These are phyloP conservation scores for Melanaphis sacchari DNA, from an alignment of 1,140 invertebrate genomes.

Conservation along the genomic window DNA sequence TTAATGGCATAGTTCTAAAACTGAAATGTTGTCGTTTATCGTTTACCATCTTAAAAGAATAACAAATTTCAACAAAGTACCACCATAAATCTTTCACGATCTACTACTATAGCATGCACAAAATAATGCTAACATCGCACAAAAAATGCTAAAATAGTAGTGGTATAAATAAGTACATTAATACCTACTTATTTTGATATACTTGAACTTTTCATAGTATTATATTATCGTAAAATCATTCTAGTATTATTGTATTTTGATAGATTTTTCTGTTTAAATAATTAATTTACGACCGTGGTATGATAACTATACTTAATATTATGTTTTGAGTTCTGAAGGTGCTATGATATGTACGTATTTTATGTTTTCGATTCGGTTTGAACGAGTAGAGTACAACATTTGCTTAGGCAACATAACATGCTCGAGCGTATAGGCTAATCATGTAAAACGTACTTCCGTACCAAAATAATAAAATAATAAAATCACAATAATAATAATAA, in stretches of 20 bases:
- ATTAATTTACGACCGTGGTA: no score
- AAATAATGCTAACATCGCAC: background rate
- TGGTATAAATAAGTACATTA: background rate
- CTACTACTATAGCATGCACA: background rate
- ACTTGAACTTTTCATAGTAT: background rate
- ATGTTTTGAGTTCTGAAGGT: background rate
- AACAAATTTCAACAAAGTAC: slow-evolving; percentile 15
- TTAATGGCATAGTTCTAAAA: background rate
- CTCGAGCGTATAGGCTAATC: background rate
- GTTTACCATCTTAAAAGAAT: slow-evolving; percentile 10
- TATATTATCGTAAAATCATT: background rate
- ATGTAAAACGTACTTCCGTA: background rate
- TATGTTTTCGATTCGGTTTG: background rate
- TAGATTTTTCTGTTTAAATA: no score
- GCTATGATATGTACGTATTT: background rate
- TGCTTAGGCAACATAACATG: background rate
- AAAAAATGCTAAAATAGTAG: background rate
- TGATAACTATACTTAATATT: background rate
- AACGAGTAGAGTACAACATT: background rate
- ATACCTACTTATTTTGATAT: background rate
- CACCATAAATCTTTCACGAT: background rate
- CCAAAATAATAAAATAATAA: background rate
- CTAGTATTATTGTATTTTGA: no score
- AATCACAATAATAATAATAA: no score
- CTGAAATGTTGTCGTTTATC: slow-evolving; percentile 21